Percentiles rank a stretch among this genome's conserved stretches.
These are phyloP conservation scores for Temnothorax unifasciatus DNA, from an alignment of 2,888 invertebrate genomes.

Conservation along the genomic window DNA sequence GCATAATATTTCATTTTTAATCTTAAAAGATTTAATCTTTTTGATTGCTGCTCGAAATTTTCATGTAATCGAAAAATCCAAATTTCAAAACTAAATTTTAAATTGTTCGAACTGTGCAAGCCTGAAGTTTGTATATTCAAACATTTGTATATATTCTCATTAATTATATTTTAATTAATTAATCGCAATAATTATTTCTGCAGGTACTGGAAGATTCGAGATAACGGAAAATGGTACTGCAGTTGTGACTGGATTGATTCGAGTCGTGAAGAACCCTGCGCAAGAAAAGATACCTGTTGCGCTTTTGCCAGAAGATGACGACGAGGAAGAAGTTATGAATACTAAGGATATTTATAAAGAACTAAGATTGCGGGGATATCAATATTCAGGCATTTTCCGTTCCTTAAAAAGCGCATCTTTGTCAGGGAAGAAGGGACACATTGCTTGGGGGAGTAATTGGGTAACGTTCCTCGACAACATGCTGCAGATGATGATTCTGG, in stretches of 20 bases:
- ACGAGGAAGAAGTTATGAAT: constrained; percentile 77
- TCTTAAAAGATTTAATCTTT: background rate
- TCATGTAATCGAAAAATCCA: too few species aligned
- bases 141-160: background rate
- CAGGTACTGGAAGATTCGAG: constrained; percentile 86
- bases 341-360: constrained; percentile 86
- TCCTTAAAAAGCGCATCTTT: constrained; percentile 87
- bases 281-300: constrained; percentile 78
- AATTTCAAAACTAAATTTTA: too few species aligned
- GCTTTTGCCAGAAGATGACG: constrained; percentile 64
- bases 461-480: constrained; percentile 91
- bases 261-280: constrained; percentile 87
- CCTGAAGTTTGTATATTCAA: too few species aligned
- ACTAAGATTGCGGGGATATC: constrained; percentile 87
- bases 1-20: background rate
- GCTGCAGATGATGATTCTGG: constrained; percentile 89
- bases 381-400: constrained; percentile 87
- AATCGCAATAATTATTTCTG: background rate
- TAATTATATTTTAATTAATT: too few species aligned
- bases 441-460: constrained; percentile 90
- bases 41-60: background rate
- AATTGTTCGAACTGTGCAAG: too few species aligned
- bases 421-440: constrained; percentile 83
- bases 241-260: constrained; percentile 91
- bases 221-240: constrained; percentile 90